phyloP scores from a whole-genome alignment of 2,888 invertebrate genomes.

The Andricus curvator region DNA sequence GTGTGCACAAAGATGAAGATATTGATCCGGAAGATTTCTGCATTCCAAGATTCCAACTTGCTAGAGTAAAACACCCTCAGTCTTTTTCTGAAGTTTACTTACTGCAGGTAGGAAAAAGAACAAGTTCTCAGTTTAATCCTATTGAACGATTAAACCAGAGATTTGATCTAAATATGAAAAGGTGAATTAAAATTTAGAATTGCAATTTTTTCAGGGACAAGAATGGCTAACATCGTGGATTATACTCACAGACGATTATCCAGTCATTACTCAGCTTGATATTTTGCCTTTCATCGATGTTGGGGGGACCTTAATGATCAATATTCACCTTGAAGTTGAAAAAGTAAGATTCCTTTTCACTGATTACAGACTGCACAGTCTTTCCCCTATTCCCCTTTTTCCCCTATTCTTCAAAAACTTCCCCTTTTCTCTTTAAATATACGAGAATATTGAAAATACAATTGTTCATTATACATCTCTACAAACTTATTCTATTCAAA shows the following conservation, averaged over 20 bases:
- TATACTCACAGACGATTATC: conserved; percentile 73
- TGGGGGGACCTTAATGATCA: conserved; percentile 78
- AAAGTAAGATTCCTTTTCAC: conserved; percentile 63
- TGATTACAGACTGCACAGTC: no score
- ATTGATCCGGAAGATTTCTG: conserved; percentile 66
- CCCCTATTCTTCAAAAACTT: no score
- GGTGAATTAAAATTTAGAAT: conserved; percentile 5
- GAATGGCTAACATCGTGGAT: conserved; percentile 79
- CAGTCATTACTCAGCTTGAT: conserved; percentile 76
- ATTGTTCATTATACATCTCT: no score
- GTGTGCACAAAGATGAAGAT: conserved; percentile 53
- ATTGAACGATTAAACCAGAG: conserved; percentile 5
- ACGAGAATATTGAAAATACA: no score
- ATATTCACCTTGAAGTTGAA: conserved; percentile 74
- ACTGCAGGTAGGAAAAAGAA: conserved; percentile 71
- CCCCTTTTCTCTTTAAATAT: no score
- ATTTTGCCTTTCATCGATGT: conserved; percentile 78
- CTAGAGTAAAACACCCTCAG: conserved; percentile 77
- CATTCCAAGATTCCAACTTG: conserved; percentile 76
- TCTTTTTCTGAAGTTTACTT: conserved; percentile 78
- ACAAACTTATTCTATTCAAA: no score
- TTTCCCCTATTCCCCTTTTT: no score
- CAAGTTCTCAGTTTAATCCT: conserved; percentile 10
- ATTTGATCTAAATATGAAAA: conserved; percentile 15
- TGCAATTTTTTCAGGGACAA: conserved; percentile 71